Base-by-base conservation (phyloP, 1,140 invertebrate genomes). In the Pomacea maculata region DNA sequence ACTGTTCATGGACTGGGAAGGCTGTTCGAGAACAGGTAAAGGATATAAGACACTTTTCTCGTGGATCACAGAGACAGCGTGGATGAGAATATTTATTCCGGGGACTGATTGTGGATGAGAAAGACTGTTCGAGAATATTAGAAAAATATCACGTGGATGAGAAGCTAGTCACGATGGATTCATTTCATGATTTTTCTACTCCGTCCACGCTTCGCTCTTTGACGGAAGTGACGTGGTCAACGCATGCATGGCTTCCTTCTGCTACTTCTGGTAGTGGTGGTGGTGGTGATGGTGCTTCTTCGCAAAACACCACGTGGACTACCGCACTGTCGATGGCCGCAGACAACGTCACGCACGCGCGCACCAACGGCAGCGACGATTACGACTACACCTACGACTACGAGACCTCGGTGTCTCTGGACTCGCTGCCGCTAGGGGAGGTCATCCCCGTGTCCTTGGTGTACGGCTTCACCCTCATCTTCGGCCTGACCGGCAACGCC, bases 401-500 rank as follows among this genome's bases (percentile, higher is more conserved):
- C 80, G 93, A 93, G 79, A 82, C 90, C 64, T 86, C 91, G 21
- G 90, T 89, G 15, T 90, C 92, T 80, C 29, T 87, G 83, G 52
- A 10, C 21, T 45, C 73, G 19, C 29, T 92, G 84, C 87, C 92
- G 77, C 93, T 94, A 92, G 88, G 88, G 1, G 94, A 95, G 86
- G 84, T 94, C 52, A 90, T 92, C 19, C 94, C 94, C 0, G 92
- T 93, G 0, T 90, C 94, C 4, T 87, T 94, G n/a, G 91, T 94
- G 21, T 95, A 95, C 85, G 92, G 93, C 1, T 86, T 94, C 14
- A 94, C 94, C 0, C 92, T 95, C 78, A 85, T 94, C 65, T 86
- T 94, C 10, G 94, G 94, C 68, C 87, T 94, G 54, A 87, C 92
- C 29, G 94, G 94, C 83, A 93, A 95, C 88, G 87, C 88, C 19